phyloP scores from a whole-genome alignment of 2,888 invertebrate species.

The Lasioglossum figueresi region DNA sequence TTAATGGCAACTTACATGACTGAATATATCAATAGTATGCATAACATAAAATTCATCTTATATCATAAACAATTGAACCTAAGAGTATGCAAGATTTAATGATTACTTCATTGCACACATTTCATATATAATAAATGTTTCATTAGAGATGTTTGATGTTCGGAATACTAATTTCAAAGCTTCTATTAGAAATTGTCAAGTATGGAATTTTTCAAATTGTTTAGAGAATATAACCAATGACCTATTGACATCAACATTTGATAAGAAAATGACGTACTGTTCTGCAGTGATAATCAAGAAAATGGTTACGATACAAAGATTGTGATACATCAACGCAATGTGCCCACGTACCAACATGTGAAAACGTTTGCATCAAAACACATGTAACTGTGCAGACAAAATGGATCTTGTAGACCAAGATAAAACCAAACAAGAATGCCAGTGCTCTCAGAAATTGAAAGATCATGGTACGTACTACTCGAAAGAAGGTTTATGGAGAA shows the following conservation, averaged over 20 bases:
- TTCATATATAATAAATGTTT: slow-evolving; percentile 17
- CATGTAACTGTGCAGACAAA: slow-evolving; percentile 35
- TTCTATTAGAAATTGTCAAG: slow-evolving; percentile 11
- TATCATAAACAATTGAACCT: slow-evolving; percentile 52
- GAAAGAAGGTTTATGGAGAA: background rate
- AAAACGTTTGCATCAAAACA: slow-evolving; percentile 42
- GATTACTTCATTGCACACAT: slow-evolving; percentile 16
- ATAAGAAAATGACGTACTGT: slow-evolving; percentile 66
- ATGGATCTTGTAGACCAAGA: slow-evolving; percentile 56
- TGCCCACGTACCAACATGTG: slow-evolving; percentile 39
- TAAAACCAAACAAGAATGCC: slow-evolving; percentile 32
- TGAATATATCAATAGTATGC: slow-evolving; percentile 43
- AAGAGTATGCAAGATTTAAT: background rate
- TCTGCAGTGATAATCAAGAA: slow-evolving; percentile 59
- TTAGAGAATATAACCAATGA: slow-evolving; percentile 67
- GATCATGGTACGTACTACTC: slow-evolving; percentile 46
- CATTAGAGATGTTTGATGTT: background rate
- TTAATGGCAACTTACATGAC: slow-evolving; percentile 18
- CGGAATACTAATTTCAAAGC: slow-evolving; percentile 15
- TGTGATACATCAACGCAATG: slow-evolving; percentile 28
- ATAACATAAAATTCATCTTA: slow-evolving; percentile 40
- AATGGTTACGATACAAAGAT: slow-evolving; percentile 40
- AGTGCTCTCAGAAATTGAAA: slow-evolving; percentile 39
- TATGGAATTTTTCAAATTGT: slow-evolving; percentile 34
- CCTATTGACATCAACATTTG: slow-evolving; percentile 67